Evolutionary conservation across 2,113 vertebrate species (phyloP).

Genomic region (Gallinago undulata): DNA sequence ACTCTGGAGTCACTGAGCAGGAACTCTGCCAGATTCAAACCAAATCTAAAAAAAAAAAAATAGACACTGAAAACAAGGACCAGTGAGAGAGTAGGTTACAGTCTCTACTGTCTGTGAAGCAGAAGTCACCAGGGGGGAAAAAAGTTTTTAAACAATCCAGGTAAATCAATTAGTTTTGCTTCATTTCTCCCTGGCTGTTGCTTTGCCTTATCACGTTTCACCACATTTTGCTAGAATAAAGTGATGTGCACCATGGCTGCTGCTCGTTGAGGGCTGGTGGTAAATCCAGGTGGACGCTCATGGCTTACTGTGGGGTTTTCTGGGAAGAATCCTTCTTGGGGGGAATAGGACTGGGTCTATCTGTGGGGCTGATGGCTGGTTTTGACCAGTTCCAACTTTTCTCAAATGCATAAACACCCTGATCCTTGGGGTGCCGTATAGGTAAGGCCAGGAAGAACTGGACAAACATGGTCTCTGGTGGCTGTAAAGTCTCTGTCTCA

Average conservation of each 20-base stretch:
- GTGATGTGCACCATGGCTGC: not conserved
- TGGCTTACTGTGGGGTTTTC: not conserved
- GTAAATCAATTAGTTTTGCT: not conserved
- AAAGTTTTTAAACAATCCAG: not conserved
- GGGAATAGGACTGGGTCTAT: rapidly evolving
- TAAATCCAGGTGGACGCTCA: not conserved
- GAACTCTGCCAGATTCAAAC: not conserved
- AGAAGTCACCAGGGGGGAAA: not conserved
- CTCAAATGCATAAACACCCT: not conserved
- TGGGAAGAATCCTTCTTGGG: not conserved
- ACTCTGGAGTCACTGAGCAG: constrained; percentile 6
- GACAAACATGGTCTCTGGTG: not conserved
- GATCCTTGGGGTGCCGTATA: not conserved
- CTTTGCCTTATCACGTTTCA: not conserved
- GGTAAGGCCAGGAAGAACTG: not conserved
- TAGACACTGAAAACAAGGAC: not conserved
- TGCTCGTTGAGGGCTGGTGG: not conserved
- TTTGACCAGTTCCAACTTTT: not conserved
- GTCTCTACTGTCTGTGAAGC: not conserved
- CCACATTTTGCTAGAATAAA: not conserved
- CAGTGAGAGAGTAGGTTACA: not conserved
- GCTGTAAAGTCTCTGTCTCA: not conserved
- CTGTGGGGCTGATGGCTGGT: not conserved
- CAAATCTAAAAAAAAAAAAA: not conserved
- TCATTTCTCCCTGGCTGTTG: not conserved